Conservation (phyloP, 2,113 vertebrate genomes). For the Craseonycteris thonglongyai region DNA sequence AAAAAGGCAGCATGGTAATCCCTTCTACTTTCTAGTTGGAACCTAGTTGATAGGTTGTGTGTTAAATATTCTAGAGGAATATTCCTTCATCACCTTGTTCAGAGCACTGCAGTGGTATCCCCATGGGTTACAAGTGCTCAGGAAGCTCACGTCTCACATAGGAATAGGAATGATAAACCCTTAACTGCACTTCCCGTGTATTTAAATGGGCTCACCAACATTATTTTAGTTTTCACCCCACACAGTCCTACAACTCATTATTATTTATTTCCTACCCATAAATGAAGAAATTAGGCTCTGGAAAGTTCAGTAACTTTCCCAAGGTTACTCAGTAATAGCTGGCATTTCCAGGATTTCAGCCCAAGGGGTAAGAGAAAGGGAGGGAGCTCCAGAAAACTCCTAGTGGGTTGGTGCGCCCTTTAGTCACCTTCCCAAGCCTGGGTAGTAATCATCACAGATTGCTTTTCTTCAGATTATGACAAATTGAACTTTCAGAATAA, state of each 20-base stretch:
- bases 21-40: neutral
- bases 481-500: neutral
- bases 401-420: neutral
- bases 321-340: neutral
- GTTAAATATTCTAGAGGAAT: neutral
- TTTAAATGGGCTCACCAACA: neutral
- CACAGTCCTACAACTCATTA: neutral
- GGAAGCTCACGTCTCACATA: neutral
- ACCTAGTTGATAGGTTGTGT: fast-evolving
- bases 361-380: neutral
- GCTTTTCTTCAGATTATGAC: neutral
- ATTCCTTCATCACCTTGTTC: neutral
- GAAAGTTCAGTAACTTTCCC: neutral
- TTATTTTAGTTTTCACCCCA: neutral
- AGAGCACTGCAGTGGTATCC: neutral
- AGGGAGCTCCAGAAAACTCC: neutral
- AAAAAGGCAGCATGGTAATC: fast-evolving
- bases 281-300: neutral
- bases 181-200: neutral
- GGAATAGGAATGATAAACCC: neutral
- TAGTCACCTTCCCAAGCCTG: neutral
- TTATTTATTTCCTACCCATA: neutral
- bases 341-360: neutral
- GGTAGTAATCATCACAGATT: neutral
- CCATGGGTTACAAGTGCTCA: neutral